Conservation (phyloP, 2,797 vertebrate genomes). For the Sibirionetta formosa region DNA sequence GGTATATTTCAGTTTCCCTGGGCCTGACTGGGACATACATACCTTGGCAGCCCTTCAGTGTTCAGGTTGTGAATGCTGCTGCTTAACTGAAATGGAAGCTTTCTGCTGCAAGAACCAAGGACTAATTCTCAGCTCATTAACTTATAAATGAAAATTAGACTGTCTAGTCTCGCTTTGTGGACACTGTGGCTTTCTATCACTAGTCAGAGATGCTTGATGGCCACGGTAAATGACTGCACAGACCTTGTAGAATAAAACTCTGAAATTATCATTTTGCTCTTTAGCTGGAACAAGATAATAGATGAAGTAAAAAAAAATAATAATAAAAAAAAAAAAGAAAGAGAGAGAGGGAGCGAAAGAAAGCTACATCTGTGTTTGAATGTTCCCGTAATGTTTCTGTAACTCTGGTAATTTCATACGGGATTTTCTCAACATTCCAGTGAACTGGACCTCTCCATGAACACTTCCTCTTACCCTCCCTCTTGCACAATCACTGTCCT, state of each 20-base stretch:
- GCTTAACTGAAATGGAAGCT: background rate
- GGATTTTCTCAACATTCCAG: background rate
- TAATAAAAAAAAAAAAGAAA: too few relatives aligned
- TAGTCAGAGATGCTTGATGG: constrained; percentile 22
- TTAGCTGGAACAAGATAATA: background rate
- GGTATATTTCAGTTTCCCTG: background rate
- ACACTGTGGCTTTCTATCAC: constrained; percentile 8
- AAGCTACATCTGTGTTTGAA: background rate
- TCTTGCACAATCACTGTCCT: background rate
- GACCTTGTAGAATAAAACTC: constrained; percentile 30
- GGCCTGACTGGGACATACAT: background rate
- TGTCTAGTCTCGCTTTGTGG: background rate
- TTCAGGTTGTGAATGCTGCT: background rate
- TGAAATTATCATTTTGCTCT: background rate
- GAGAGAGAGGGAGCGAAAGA: background rate
- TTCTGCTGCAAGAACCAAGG: constrained; percentile 26
- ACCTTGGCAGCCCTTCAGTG: background rate
- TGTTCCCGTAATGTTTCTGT: background rate
- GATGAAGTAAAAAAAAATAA: background rate
- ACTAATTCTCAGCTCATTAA: constrained; percentile 51
- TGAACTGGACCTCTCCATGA: background rate
- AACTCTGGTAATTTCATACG: background rate
- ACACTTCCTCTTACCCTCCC: background rate
- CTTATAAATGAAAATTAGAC: constrained; percentile 17
- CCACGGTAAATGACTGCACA: constrained; percentile 13